phyloP scores from a whole-genome alignment of 2,888 invertebrate species.

The Barypeithes pellucidus region DNA sequence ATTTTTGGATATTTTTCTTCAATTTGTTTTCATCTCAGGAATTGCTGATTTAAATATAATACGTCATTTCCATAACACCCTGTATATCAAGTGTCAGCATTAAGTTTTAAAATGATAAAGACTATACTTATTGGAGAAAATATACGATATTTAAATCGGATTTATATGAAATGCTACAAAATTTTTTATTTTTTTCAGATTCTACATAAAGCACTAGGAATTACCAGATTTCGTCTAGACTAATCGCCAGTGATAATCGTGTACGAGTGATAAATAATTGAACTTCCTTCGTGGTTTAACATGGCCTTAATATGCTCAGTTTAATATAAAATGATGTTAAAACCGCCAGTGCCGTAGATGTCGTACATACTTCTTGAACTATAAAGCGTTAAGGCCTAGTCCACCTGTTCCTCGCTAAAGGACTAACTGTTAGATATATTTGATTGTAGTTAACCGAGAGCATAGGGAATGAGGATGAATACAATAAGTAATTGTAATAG shows the following conservation, averaged over 20 bases:
- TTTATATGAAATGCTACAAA: not conserved
- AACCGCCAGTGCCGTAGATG: conserved; percentile 61
- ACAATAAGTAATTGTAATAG: not conserved
- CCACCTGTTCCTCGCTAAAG: conserved; percentile 11
- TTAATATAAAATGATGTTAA: conserved; percentile 58
- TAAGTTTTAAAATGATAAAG: no score
- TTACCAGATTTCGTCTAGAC: conserved; percentile 34
- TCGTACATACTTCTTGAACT: conserved; percentile 54
- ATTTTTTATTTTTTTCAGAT: conserved; percentile 20
- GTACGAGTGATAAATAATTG: conserved; percentile 52
- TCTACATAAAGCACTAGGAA: not conserved
- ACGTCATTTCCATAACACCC: no score
- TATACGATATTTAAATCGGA: no score
- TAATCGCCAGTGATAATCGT: conserved; percentile 47
- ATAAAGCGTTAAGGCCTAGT: conserved; percentile 21
- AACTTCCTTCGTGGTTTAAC: conserved; percentile 60
- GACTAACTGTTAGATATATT: conserved; percentile 6
- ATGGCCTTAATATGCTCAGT: conserved; percentile 65
- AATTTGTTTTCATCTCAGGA: no score
- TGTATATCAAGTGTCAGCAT: no score
- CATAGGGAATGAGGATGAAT: not conserved
- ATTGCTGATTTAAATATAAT: no score
- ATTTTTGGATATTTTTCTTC: no score
- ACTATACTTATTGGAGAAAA: no score
- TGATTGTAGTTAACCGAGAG: not conserved